Conservation (phyloP, 2,113 vertebrate genomes). For the Rattus rattus region DNA sequence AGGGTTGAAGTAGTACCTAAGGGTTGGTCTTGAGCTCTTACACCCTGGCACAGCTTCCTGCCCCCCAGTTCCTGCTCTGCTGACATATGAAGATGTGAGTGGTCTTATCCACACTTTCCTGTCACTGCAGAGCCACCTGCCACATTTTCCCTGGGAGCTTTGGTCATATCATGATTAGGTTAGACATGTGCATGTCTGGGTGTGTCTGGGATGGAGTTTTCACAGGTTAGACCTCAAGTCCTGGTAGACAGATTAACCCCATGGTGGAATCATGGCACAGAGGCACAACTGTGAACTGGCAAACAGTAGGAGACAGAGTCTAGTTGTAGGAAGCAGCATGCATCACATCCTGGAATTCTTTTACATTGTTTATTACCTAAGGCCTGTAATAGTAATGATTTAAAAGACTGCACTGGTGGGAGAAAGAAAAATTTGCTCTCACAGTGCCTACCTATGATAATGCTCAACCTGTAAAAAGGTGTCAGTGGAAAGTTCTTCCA, state of each 20-base stretch:
- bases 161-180: not conserved
- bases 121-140: not conserved
- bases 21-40: not conserved
- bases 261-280: too few species aligned
- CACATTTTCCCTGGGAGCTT: not conserved
- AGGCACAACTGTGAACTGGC: not conserved
- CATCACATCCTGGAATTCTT: too few species aligned
- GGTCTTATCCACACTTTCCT: not conserved
- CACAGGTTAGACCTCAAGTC: not conserved
- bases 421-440: too few species aligned
- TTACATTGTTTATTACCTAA: too few species aligned
- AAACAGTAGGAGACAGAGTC: not conserved
- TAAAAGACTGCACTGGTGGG: too few species aligned
- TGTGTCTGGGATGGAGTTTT: not conserved
- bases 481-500: too few species aligned
- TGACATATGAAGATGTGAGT: not conserved
- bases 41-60: not conserved
- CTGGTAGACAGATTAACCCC: not conserved
- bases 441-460: too few species aligned
- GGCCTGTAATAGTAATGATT: too few species aligned
- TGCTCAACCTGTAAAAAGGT: too few species aligned
- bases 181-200: not conserved
- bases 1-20: not conserved
- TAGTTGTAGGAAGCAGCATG: not conserved
- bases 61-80: not conserved